Base-by-base conservation (phyloP, 2,113 vertebrate species). In the Thryonomys swinderianus region DNA sequence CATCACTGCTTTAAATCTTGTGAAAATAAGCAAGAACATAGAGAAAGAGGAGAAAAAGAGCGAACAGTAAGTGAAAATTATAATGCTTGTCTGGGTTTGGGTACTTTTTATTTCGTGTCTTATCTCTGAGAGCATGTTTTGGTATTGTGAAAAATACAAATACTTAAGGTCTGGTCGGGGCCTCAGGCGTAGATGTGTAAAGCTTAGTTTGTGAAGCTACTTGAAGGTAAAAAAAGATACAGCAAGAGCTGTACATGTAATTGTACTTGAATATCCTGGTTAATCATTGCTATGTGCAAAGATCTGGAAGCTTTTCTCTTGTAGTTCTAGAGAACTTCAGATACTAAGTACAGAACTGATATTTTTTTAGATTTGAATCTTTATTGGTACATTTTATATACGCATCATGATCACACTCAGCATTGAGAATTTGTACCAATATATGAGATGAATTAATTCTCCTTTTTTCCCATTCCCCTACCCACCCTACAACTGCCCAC, bases 131-230 rank as follows among this genome's bases (percentile, higher is more conserved):
- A 88, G 59, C 23, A 67, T 13, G 30, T 34, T 90, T 85, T 88
- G 53, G 67, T 18, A 5, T 45, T 71, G 3, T 76, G n/a, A 76
- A 66, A 59, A 78, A 78, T 17, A 81, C 53, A 85, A 3, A 34
- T 62, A 42, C 21, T 76, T 20, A 74, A 55, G 32, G 71, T 64
- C 45, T 8, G 14, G 79, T 45, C 66, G 55, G 45, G 42, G 84
- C 55, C 34, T 62, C 40, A 13, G 11, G 5, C 32, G 10, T 23
- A 42, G 27, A 42, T 57, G 23, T 42, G 23, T 7, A 34, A 71
- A 73, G 79, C 3, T 57, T 78, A 53, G 42, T 79, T 96, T 92
- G 84, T 84, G 73, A 94, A 90, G 40, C 40, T 37, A 30, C 66
- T 66, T 64, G 51, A 82, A 48, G 21, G 59, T 57, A 85, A 89